These are phyloP conservation scores for Reticulitermes speratus DNA, from an alignment of 1,140 invertebrate species.

Conservation along the genomic window DNA sequence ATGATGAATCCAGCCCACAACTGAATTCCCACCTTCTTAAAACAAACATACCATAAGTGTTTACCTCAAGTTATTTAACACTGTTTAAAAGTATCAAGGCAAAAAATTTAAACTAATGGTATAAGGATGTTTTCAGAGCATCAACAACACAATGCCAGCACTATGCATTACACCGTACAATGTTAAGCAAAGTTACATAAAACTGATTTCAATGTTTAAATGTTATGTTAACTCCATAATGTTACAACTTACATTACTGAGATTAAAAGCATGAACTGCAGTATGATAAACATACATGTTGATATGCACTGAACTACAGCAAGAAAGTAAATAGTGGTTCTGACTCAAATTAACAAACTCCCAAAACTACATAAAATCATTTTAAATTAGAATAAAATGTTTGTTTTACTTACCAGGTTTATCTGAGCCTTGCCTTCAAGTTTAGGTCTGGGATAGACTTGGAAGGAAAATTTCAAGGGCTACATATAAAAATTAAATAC, in stretches of 20 bases:
- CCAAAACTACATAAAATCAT: conserved; percentile 34
- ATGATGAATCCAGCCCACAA: too few species aligned
- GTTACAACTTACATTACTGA: background rate
- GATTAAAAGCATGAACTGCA: background rate
- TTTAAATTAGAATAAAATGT: conserved; percentile 18
- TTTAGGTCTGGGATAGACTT: background rate
- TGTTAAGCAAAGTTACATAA: background rate
- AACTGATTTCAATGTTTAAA: background rate
- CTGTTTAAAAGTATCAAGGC: too few species aligned
- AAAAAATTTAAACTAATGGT: background rate
- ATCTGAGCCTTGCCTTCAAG: conserved; percentile 32
- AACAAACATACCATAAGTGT: too few species aligned
- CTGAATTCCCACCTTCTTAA: too few species aligned
- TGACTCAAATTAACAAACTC: conserved; percentile 19
- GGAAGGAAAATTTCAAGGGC: background rate
- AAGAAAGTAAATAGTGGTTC: background rate
- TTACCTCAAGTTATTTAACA: too few species aligned
- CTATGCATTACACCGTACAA: background rate
- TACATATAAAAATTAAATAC: background rate
- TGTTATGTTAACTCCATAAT: background rate
- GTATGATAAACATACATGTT: background rate
- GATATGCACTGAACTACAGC: background rate
- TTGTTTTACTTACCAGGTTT: conserved; percentile 32
- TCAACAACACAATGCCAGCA: background rate
- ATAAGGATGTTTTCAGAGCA: background rate